Conservation (phyloP, 2,113 vertebrate species). For the Panurus biarmicus region DNA sequence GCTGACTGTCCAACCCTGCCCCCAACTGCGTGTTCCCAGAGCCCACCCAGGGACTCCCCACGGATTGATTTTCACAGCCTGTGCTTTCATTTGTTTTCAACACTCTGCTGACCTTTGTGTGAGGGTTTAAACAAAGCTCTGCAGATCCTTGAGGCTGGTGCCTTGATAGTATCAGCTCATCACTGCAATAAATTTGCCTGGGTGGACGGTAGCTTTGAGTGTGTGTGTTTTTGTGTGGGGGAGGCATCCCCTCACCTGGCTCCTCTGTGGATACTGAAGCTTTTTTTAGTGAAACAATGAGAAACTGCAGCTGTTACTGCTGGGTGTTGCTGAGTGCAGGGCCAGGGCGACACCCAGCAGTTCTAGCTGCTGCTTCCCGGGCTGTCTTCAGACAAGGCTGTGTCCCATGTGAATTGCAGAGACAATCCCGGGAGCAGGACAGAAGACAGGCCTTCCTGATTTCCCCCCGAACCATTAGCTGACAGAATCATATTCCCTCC, state of each 20-base stretch:
- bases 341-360: neutral
- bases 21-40: fast-evolving
- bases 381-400: neutral
- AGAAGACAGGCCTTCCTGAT: neutral
- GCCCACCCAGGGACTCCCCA: neutral
- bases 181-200: neutral
- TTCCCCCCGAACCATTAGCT: neutral
- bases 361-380: neutral
- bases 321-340: neutral
- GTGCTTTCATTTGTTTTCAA: constrained; percentile 19
- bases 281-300: neutral
- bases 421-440: neutral
- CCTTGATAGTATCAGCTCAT: neutral
- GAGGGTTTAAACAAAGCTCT: constrained; percentile 25
- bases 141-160: neutral
- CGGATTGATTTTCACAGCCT: neutral
- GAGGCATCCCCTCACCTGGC: neutral
- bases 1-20: neutral
- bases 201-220: neutral
- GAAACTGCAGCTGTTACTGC: neutral
- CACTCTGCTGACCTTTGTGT: neutral
- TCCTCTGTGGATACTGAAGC: neutral
- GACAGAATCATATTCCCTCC: neutral
- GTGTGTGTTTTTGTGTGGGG: neutral
- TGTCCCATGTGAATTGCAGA: neutral